Percentiles rank a stretch among this genome's conserved stretches.
phyloP scores from a whole-genome alignment of 2,888 invertebrate genomes.

The Apodemia duryi region DNA sequence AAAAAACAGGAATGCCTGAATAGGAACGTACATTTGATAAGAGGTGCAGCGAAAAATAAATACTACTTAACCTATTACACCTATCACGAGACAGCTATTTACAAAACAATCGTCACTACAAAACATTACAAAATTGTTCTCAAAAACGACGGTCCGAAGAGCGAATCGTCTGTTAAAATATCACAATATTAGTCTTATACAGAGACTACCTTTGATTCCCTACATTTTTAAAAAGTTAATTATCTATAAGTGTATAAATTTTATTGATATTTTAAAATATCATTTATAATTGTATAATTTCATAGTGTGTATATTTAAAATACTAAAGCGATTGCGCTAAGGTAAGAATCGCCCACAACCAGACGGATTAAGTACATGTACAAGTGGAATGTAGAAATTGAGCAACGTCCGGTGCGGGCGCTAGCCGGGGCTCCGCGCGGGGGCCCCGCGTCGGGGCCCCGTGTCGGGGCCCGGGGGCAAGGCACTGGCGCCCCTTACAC shows the following conservation, averaged over 20 bases:
- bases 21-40: background rate
- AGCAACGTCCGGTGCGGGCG: background rate
- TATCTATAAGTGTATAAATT: slow-evolving; percentile 13
- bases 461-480: background rate
- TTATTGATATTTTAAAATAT: background rate
- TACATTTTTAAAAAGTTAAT: background rate
- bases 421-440: background rate
- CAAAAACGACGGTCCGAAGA: background rate
- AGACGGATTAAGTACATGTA: background rate
- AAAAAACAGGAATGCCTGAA: slow-evolving; percentile 10
- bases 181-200: slow-evolving; percentile 17
- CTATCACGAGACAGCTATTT: background rate
- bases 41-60: slow-evolving; percentile 25
- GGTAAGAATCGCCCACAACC: background rate
- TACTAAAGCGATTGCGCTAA: background rate
- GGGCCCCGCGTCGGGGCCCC: slow-evolving; percentile 3
- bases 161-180: slow-evolving; percentile 16
- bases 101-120: slow-evolving; percentile 17
- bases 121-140: slow-evolving; percentile 25
- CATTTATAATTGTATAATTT: slow-evolving; percentile 15
- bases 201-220: slow-evolving; percentile 1
- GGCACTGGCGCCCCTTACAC: slow-evolving; percentile 19
- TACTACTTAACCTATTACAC: slow-evolving; percentile 29
- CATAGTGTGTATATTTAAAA: slow-evolving; percentile 10
- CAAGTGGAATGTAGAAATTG: background rate